Evolutionary conservation across 2,888 invertebrate species (phyloP), one percentile per base, ranked within the genome.

Genomic region (Oligia strigilis): DNA sequence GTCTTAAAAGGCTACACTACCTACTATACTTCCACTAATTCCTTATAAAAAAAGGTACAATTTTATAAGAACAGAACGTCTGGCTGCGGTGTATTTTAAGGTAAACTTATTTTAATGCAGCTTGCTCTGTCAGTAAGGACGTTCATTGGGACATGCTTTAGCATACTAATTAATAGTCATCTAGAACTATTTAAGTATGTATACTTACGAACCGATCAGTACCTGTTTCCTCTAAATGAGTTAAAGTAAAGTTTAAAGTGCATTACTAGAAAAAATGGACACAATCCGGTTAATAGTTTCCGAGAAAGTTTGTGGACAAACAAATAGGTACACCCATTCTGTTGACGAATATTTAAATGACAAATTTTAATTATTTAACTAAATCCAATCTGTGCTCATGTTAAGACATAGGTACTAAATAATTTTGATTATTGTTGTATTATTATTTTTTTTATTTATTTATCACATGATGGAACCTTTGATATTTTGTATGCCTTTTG

Each of bases 71-170:
- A 49, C 49, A 67, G 11, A 67, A 19, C n/a, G 19, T 69, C 19
- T 19, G 19, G 52, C 2, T 40, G 14, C 11, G 29, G 29, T 52
- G 17, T 52, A 49, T 49, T 40, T 72, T 71, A 46, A 80, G 81
- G 81, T 62, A 70, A 81, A 75, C 55, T 49, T 29, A 70, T 82
- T 70, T 40, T n/a, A 40, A 82, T 46, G 29, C 82, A 58, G 14
- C 46, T 69, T 8, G 40, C 49, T 36, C 8, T 5, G 29, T 29
- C 60, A 40, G 62, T 69, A 46, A 80, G 73, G 80, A 60, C 82
- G 17, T 49, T 49, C 17, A 75, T 29, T 70, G 64, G 1, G 3
- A 23, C 29, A 40, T n/a, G 69, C 14, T 75, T n/a, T 0, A n/a
- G 82, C 75, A 81, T 81, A 81, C 58, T 76, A 75, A 80, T 0